Evolutionary conservation across 2,888 invertebrate genomes (phyloP).

Genomic region (Plebejus argus): DNA sequence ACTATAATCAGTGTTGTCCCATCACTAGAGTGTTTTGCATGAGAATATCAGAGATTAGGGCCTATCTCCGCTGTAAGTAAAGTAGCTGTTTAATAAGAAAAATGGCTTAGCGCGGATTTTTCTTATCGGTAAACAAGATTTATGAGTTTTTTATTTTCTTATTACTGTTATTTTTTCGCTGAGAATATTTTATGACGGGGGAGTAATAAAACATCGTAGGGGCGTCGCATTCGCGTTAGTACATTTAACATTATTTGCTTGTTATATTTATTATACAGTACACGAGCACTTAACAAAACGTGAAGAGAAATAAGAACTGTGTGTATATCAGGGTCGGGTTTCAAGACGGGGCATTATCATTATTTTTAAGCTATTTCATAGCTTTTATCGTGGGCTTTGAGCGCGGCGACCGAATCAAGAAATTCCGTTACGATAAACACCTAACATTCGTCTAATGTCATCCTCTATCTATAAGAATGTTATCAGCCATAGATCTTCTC

Average conservation of each 20-base stretch:
- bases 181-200: conserved; percentile 4
- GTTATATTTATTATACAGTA: background rate
- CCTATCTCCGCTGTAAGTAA: conserved; percentile 35
- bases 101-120: conserved; percentile 34
- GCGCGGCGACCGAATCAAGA: too few relatives aligned
- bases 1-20: background rate
- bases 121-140: conserved; percentile 28
- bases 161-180: background rate
- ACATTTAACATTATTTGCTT: background rate
- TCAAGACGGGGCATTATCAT: background rate
- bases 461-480: too few relatives aligned
- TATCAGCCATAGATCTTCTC: too few relatives aligned
- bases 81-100: conserved; percentile 31
- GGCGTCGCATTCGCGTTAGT: background rate
- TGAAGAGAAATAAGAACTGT: background rate
- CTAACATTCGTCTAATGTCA: too few relatives aligned
- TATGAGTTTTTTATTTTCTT: conserved; percentile 22
- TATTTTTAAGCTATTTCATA: too few relatives aligned
- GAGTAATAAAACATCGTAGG: background rate
- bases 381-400: too few relatives aligned
- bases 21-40: conserved; percentile 38
- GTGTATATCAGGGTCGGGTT: background rate
- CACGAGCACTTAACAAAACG: background rate
- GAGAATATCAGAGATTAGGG: conserved; percentile 40
- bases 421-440: too few relatives aligned